Percentiles rank a stretch among this genome's conserved stretches.
Evolutionary conservation across 2,113 vertebrate genomes (phyloP).

Genomic region (Prionailurus bengalensis): DNA sequence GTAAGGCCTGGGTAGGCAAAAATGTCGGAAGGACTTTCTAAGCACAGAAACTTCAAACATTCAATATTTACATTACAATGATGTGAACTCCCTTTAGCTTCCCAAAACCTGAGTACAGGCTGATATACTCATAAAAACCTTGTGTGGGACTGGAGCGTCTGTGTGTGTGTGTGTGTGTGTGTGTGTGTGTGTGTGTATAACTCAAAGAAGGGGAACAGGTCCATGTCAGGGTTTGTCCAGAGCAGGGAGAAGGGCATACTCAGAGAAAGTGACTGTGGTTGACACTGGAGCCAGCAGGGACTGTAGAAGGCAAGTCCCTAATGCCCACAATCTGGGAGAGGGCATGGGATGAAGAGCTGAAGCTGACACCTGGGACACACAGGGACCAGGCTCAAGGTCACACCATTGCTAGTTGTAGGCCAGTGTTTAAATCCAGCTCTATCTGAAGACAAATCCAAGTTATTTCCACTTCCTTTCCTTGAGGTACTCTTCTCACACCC

Average conservation of each 20-base stretch:
- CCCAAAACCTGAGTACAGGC: background rate
- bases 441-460: background rate
- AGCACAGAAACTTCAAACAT: conserved; percentile 23
- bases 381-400: background rate
- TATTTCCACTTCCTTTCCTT: background rate
- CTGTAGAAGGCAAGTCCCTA: background rate
- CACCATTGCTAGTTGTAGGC: fast-evolving
- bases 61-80: background rate
- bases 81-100: background rate
- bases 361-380: background rate
- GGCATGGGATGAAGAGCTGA: background rate
- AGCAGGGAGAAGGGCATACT: background rate
- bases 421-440: background rate
- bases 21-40: background rate
- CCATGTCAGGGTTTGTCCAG: background rate
- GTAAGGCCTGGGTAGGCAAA: background rate
- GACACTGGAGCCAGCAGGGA: background rate
- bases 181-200: too few relatives aligned
- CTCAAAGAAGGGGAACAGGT: background rate
- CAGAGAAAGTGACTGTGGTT: background rate
- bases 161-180: background rate
- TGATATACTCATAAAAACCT: background rate
- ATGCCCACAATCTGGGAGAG: background rate
- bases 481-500: background rate
- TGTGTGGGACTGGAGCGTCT: background rate